Percentiles rank a stretch among this genome's conserved stretches.
phyloP scores from a whole-genome alignment of 2,113 vertebrate species.

The Camelus dromedarius region DNA sequence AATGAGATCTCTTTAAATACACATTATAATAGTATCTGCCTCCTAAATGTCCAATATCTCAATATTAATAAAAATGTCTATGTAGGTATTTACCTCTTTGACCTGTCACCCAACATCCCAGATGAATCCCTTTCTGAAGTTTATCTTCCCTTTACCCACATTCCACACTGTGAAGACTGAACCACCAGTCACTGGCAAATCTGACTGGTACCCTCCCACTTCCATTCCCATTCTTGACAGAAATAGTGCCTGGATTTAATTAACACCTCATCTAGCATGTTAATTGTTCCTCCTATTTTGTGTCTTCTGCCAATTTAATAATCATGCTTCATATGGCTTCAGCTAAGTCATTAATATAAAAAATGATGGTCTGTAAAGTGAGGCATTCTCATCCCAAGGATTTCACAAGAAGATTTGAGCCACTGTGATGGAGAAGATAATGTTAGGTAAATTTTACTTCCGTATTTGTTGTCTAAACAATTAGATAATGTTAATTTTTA shows the following conservation, averaged over 20 bases:
- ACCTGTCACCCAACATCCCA: neutral
- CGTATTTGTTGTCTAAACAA: neutral
- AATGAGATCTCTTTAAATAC: neutral
- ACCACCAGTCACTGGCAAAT: neutral
- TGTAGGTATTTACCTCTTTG: neutral
- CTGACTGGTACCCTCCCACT: neutral
- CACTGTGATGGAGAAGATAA: neutral
- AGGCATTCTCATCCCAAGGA: neutral
- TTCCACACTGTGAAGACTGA: neutral
- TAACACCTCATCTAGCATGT: neutral
- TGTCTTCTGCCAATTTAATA: slow-evolving; percentile 18
- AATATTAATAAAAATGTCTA: neutral
- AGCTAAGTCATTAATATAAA: slow-evolving; percentile 21
- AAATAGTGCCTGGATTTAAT: slow-evolving; percentile 43
- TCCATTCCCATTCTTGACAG: neutral
- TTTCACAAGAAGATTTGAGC: neutral
- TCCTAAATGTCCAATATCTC: neutral
- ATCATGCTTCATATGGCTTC: neutral
- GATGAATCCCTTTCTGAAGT: neutral
- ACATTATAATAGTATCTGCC: neutral
- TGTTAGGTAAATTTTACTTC: neutral
- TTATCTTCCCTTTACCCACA: neutral
- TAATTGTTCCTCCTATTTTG: neutral
- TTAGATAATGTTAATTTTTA: neutral
- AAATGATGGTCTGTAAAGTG: neutral